These are phyloP conservation scores for Neoarius graeffei DNA, from an alignment of 2,113 vertebrate species.

Conservation along the genomic window DNA sequence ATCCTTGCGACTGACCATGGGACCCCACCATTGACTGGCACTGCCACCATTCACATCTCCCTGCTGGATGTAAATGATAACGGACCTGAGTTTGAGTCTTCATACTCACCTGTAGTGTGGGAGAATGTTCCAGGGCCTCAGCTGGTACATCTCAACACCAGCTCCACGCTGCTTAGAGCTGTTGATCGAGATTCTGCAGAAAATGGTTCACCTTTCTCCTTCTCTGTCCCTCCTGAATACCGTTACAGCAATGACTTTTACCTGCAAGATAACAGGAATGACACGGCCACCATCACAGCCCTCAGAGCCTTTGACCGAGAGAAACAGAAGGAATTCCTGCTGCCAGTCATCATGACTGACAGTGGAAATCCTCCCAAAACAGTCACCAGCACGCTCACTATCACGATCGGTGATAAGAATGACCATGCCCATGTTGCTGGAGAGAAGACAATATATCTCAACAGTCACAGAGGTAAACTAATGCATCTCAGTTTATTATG, in stretches of 20 bases:
- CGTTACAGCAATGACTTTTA: conserved; percentile 79
- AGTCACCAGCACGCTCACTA: conserved; percentile 80
- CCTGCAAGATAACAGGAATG: conserved; percentile 83
- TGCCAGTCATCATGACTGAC: conserved; percentile 83
- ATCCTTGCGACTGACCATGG: conserved; percentile 83
- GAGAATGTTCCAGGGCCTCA: conserved; percentile 79
- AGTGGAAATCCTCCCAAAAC: conserved; percentile 81
- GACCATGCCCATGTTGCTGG: conserved; percentile 82
- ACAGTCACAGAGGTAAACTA: conserved; percentile 75
- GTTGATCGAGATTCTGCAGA: conserved; percentile 77
- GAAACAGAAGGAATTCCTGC: conserved; percentile 79
- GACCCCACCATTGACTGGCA: conserved; percentile 74
- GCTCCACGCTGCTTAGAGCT: conserved; percentile 76
- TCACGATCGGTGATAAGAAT: conserved; percentile 86
- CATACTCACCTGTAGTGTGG: conserved; percentile 80
- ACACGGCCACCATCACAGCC: conserved; percentile 81
- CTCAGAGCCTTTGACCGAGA: conserved; percentile 85
- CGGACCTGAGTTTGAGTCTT: conserved; percentile 81
- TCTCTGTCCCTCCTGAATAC: conserved; percentile 73
- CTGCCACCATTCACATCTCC: conserved; percentile 75
- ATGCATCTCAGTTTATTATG: background rate
- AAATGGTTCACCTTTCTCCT: conserved; percentile 83
- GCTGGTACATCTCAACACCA: conserved; percentile 78
- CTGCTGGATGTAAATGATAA: conserved; percentile 88
- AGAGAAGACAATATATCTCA: conserved; percentile 82